Conservation (phyloP, 2,113 vertebrate species). For the Mus spicilegus region DNA sequence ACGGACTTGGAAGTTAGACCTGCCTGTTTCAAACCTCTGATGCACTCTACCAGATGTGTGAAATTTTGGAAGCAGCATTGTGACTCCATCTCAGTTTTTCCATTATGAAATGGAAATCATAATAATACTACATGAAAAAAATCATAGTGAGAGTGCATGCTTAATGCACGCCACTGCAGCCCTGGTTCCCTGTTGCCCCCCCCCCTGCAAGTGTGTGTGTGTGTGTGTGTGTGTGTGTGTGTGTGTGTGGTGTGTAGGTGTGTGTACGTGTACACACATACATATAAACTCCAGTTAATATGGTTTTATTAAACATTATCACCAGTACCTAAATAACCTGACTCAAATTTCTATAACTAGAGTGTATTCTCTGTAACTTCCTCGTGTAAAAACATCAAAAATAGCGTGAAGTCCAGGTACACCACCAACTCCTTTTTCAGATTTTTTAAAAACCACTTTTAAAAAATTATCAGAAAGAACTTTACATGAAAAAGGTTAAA, state of each 20-base stretch:
- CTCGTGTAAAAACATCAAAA: neutral
- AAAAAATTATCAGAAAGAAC: slow-evolving; percentile 81
- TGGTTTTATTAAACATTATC: neutral
- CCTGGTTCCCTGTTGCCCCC: neutral
- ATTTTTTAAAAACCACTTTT: slow-evolving; percentile 4
- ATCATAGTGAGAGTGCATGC: neutral
- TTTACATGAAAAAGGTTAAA: slow-evolving; percentile 85
- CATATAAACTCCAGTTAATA: neutral
- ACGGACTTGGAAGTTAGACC: neutral
- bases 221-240: neutral
- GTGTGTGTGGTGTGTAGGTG: neutral
- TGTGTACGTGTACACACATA: no score
- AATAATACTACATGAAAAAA: neutral
- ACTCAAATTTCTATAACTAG: neutral
- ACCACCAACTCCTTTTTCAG: neutral
- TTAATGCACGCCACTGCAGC: neutral
- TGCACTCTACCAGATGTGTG: neutral
- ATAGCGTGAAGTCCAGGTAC: neutral
- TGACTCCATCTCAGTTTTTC: neutral
- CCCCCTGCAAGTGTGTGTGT: no score
- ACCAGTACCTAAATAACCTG: neutral
- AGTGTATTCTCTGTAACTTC: no score
- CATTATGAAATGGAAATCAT: neutral
- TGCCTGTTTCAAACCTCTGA: neutral
- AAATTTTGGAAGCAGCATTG: neutral